phyloP scores from a whole-genome alignment of 2,113 vertebrate genomes.

The Ceyx margarethae region DNA sequence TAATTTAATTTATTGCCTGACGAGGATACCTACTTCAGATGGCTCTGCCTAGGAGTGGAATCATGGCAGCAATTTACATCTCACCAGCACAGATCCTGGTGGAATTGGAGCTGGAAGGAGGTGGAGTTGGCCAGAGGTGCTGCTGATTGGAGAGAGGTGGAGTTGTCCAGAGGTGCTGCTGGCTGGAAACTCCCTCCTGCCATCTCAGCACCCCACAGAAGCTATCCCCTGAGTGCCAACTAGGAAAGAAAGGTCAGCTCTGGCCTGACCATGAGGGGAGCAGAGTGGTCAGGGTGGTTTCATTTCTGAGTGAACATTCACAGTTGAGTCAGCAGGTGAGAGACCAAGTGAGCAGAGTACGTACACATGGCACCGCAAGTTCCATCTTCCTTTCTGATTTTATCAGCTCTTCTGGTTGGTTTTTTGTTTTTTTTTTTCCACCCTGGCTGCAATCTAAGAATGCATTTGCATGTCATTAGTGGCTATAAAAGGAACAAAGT shows the following conservation, averaged over 20 bases:
- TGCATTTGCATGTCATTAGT: conserved; percentile 10
- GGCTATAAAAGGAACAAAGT: conserved; percentile 3
- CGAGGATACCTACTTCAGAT: not conserved
- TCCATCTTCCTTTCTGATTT: conserved; percentile 59
- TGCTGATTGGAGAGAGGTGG: not conserved
- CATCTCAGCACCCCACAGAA: not conserved
- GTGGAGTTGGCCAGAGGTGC: not conserved
- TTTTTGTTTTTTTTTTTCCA: conserved; percentile 37
- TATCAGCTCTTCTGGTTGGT: not conserved
- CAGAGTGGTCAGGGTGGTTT: not conserved
- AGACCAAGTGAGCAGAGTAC: not conserved
- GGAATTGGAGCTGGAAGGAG: not conserved
- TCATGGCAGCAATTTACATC: not conserved
- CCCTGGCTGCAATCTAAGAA: conserved; percentile 65
- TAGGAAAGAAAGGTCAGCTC: not conserved
- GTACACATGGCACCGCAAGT: not conserved
- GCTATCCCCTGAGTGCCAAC: not conserved
- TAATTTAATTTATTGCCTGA: not conserved
- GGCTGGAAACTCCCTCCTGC: conserved; percentile 4
- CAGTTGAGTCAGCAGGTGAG: not conserved
- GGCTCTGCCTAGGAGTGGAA: not conserved
- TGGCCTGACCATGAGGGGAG: not conserved
- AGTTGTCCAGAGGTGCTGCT: too few species aligned
- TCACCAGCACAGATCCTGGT: not conserved
- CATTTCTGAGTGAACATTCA: not conserved